phyloP scores from a whole-genome alignment of 2,888 invertebrate genomes.

The Drosophila robusta region DNA sequence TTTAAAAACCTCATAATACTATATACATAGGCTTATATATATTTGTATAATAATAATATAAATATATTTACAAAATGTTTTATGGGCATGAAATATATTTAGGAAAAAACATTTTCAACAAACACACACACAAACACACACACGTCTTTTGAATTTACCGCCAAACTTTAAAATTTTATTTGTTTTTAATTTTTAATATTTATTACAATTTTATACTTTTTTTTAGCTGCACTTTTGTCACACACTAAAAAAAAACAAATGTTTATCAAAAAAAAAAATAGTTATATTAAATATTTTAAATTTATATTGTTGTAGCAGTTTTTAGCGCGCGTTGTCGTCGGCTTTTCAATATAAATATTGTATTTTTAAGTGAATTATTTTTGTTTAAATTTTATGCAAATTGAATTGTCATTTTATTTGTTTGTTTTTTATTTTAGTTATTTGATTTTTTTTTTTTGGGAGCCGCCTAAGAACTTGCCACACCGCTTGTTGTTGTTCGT shows the following conservation, averaged over 20 bases:
- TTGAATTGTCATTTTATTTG: constrained; percentile 5
- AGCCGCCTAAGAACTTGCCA: constrained; percentile 29
- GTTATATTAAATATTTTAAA: not conserved
- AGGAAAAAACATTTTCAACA: not conserved
- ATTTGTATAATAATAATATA: not conserved
- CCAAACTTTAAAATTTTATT: constrained; percentile 38
- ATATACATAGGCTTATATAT: not conserved
- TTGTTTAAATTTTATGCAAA: not conserved
- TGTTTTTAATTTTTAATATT: not conserved
- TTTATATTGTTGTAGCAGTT: constrained; percentile 30
- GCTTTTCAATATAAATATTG: constrained; percentile 19
- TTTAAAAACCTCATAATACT: not conserved
- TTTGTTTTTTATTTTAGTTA: constrained; percentile 9
- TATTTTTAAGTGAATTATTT: not conserved
- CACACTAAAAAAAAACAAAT: constrained; percentile 37
- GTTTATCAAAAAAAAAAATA: constrained; percentile 35
- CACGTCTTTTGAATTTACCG: constrained; percentile 42
- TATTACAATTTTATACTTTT: not conserved
- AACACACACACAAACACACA: constrained; percentile 2
- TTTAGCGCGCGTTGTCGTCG: constrained; percentile 63
- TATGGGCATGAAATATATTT: not conserved
- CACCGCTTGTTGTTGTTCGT: constrained; percentile 22
- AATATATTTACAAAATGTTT: not conserved
- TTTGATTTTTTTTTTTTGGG: constrained; percentile 1
- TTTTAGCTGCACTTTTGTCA: constrained; percentile 32